Conservation (phyloP, 2,113 vertebrate genomes). For the Hiodon alosoides region DNA sequence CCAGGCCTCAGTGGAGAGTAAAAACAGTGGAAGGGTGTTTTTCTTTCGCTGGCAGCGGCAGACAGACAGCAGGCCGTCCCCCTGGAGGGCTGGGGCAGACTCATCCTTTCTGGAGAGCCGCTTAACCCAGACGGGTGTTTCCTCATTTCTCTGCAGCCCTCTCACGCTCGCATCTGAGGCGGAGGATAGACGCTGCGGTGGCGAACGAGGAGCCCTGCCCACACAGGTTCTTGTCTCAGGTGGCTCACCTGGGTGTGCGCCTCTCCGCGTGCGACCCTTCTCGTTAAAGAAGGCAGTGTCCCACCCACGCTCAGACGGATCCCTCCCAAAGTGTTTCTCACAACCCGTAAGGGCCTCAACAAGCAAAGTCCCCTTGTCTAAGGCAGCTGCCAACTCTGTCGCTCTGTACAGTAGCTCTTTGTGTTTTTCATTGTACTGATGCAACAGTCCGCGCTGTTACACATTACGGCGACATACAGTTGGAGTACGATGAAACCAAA, state of each 20-base stretch:
- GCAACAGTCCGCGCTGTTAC: not conserved
- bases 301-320: not conserved
- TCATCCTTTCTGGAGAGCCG: constrained; percentile 39
- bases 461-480: no score
- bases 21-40: constrained; percentile 48
- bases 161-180: constrained; percentile 25
- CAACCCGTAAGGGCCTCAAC: not conserved
- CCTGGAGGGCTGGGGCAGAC: constrained; percentile 36
- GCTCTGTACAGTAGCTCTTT: not conserved
- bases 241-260: no score
- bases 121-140: constrained; percentile 34
- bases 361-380: not conserved
- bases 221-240: no score
- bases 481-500: not conserved
- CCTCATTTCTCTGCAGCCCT: constrained; percentile 25
- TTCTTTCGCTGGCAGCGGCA: constrained; percentile 51
- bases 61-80: constrained; percentile 50
- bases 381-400: not conserved
- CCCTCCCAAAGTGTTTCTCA: not conserved
- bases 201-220: no score
- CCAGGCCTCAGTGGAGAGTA: constrained; percentile 49
- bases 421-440: not conserved
- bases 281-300: no score
- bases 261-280: no score
- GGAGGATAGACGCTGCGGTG: not conserved